Evolutionary conservation across 92 coral and sea anemone genomes (phyloP).

Genomic region (Muricea muricata): DNA sequence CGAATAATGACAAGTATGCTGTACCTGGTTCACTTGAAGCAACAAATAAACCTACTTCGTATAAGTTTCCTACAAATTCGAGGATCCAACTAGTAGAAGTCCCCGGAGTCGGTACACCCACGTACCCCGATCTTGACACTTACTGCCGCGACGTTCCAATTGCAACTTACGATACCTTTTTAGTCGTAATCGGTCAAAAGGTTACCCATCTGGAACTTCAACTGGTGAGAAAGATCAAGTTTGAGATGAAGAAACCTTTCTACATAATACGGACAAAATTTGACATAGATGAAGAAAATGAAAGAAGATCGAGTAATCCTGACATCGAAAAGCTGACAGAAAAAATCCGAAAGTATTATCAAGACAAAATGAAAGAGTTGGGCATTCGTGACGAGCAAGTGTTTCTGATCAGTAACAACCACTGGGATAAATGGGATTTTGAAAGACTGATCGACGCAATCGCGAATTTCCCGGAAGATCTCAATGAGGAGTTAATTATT

Average conservation of each 20-base stretch:
- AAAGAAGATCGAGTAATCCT: slow-evolving; percentile 18
- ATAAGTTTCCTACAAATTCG: slow-evolving; percentile 25
- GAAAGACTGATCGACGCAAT: slow-evolving; percentile 50
- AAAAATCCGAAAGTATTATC: slow-evolving; percentile 11
- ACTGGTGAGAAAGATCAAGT: slow-evolving; percentile 37
- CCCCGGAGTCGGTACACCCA: slow-evolving; percentile 62
- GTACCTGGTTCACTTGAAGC: slow-evolving; percentile 33
- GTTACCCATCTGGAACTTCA: slow-evolving; percentile 47
- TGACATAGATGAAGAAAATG: slow-evolving; percentile 18
- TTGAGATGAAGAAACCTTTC: slow-evolving; percentile 36
- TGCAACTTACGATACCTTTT: slow-evolving; percentile 40
- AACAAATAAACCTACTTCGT: slow-evolving; percentile 21
- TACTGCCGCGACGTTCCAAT: background rate
- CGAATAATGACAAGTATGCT: too few relatives aligned
- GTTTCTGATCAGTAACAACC: slow-evolving; percentile 55
- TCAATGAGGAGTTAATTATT: slow-evolving; percentile 41
- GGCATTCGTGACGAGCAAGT: slow-evolving; percentile 5
- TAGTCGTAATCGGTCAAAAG: slow-evolving; percentile 41
- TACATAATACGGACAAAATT: slow-evolving; percentile 58
- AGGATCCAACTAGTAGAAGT: slow-evolving; percentile 52
- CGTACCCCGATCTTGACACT: slow-evolving; percentile 21
- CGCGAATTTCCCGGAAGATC: slow-evolving; percentile 28
- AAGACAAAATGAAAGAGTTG: slow-evolving; percentile 1
- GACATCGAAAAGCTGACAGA: slow-evolving; percentile 25
- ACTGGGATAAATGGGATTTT: slow-evolving; percentile 57